Conservation (phyloP, 2,888 invertebrate genomes). For the Xestobium rufovillosum region DNA sequence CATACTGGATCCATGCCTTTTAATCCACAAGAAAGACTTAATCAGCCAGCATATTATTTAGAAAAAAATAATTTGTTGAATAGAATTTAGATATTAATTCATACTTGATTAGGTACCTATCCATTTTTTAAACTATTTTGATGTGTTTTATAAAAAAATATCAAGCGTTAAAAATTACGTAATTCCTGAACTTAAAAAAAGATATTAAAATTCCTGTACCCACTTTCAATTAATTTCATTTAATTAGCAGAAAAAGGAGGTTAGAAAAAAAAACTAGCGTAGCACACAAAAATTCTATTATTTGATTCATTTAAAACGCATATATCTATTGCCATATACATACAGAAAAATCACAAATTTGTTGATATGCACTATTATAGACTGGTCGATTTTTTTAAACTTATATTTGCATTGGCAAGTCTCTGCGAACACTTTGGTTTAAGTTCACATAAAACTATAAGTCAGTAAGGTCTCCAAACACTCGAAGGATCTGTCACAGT, state of each 20-base stretch:
- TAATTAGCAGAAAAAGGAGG: slow-evolving; percentile 1
- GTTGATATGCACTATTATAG: slow-evolving; percentile 25
- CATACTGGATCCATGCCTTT: too few relatives aligned
- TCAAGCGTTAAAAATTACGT: too few relatives aligned
- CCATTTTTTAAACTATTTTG: too few relatives aligned
- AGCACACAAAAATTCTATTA: slow-evolving; percentile 1
- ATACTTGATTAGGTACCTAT: too few relatives aligned
- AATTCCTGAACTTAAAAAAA: too few relatives aligned
- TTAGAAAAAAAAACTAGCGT: neutral
- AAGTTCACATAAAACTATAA: neutral
- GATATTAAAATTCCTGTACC: too few relatives aligned
- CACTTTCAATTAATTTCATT: too few relatives aligned
- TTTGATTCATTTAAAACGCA: slow-evolving; percentile 14
- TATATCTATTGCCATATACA: slow-evolving; percentile 17
- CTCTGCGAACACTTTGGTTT: neutral
- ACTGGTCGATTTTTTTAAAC: slow-evolving; percentile 4
- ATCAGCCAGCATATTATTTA: too few relatives aligned
- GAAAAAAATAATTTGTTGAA: too few relatives aligned
- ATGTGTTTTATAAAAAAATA: too few relatives aligned
- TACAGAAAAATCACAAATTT: slow-evolving; percentile 25
- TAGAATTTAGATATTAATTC: too few relatives aligned
- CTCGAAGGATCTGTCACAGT: slow-evolving; percentile 42
- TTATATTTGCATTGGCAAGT: neutral
- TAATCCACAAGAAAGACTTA: too few relatives aligned
- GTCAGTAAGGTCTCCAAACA: slow-evolving; percentile 72